Evolutionary conservation across 2,113 vertebrate genomes (phyloP).

Genomic region (Salvelinus fontinalis): DNA sequence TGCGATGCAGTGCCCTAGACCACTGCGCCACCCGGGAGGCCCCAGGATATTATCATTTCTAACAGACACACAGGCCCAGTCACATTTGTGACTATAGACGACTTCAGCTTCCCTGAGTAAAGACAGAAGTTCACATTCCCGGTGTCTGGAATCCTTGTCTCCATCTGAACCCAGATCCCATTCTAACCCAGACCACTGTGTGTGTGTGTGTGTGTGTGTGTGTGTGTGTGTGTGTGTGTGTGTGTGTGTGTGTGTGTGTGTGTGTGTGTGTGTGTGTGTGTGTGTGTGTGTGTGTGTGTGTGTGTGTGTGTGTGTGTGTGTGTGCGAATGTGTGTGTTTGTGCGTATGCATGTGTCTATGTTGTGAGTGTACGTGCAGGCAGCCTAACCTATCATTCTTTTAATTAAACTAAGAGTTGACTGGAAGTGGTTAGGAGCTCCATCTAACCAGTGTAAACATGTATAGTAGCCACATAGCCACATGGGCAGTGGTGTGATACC

Average conservation of each 20-base stretch:
- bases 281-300: background rate
- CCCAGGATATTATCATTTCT: too few relatives aligned
- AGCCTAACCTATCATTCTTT: background rate
- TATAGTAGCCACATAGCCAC: conserved; percentile 24
- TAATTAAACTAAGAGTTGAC: conserved; percentile 55
- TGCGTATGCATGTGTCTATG: background rate
- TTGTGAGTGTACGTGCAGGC: conserved; percentile 10
- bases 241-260: conserved; percentile 12
- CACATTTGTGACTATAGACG: background rate
- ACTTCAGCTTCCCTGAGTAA: background rate
- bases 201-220: conserved; percentile 3
- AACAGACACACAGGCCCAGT: background rate
- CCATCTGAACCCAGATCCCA: background rate
- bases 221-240: conserved; percentile 13
- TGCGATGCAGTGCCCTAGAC: too few relatives aligned
- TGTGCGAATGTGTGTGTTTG: background rate
- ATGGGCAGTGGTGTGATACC: conserved; percentile 40
- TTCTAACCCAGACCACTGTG: background rate
- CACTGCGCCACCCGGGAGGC: too few relatives aligned
- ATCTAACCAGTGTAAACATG: conserved; percentile 47
- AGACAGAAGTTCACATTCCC: background rate
- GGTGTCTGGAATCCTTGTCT: background rate
- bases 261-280: background rate
- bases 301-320: too few relatives aligned
- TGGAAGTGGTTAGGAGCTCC: conserved; percentile 56